These are phyloP conservation scores for Orchesella cincta DNA, from an alignment of 1,140 invertebrate species.

Conservation along the genomic window DNA sequence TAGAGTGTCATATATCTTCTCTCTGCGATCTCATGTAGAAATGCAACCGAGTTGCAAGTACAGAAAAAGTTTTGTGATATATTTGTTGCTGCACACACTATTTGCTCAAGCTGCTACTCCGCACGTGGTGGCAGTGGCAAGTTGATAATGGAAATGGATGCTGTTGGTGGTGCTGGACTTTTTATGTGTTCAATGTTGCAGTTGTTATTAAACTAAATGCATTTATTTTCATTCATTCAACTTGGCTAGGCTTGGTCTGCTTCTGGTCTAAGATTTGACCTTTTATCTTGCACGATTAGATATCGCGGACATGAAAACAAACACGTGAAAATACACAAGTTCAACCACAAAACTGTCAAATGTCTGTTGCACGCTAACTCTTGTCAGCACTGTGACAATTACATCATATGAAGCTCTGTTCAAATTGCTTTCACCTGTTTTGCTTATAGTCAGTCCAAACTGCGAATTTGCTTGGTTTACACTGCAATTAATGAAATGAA, in stretches of 20 bases:
- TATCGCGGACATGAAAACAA: not conserved
- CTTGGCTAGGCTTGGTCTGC: no score
- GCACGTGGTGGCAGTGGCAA: not conserved
- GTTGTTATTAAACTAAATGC: not conserved
- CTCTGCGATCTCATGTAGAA: not conserved
- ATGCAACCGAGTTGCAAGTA: not conserved
- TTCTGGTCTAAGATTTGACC: not conserved
- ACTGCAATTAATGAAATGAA: no score
- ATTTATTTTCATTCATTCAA: not conserved
- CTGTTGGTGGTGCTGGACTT: not conserved
- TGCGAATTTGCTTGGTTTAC: no score
- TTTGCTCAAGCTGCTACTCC: not conserved
- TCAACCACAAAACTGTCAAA: no score
- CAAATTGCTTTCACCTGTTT: no score
- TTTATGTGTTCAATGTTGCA: not conserved
- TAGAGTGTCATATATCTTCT: not conserved
- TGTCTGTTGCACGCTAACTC: no score
- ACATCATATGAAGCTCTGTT: no score
- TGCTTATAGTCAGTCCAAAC: no score
- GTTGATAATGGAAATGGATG: no score
- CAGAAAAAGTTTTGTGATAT: not conserved
- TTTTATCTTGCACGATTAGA: not conserved
- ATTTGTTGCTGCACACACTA: not conserved
- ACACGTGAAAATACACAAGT: not conserved
- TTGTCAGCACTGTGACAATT: no score